Conservation (phyloP, 2,113 vertebrate genomes). For the Gadus chalcogrammus region DNA sequence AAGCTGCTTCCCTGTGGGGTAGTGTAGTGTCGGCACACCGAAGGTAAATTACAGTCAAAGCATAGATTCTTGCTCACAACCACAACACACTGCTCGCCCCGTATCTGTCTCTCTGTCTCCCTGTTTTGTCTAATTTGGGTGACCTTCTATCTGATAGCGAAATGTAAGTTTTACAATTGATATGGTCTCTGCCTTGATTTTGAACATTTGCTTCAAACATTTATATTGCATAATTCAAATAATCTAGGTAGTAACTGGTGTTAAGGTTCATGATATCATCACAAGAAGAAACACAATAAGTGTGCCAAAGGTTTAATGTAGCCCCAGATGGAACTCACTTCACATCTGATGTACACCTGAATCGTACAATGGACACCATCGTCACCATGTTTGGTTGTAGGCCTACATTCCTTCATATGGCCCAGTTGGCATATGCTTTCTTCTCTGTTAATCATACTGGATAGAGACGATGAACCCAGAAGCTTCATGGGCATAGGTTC, state of each 20-base stretch:
- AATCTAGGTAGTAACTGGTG: background rate
- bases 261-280: too few relatives aligned
- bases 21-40: background rate
- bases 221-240: too few relatives aligned
- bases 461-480: background rate
- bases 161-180: conserved; percentile 22
- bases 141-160: conserved; percentile 22
- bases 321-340: background rate
- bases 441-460: too few relatives aligned
- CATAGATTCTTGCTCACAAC: conserved; percentile 1
- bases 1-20: background rate
- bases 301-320: background rate
- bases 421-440: too few relatives aligned
- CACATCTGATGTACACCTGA: background rate
- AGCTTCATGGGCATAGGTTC: conserved; percentile 6
- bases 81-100: background rate
- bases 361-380: background rate
- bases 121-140: conserved; percentile 33
- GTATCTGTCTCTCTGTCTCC: conserved; percentile 10
- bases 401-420: background rate
- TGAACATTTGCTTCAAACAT: background rate
- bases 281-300: too few relatives aligned
- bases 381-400: background rate
- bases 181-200: conserved; percentile 18
- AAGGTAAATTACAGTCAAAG: conserved; percentile 31